Base-by-base conservation (phyloP, 2,888 invertebrate genomes). In the Agrotis segetum region DNA sequence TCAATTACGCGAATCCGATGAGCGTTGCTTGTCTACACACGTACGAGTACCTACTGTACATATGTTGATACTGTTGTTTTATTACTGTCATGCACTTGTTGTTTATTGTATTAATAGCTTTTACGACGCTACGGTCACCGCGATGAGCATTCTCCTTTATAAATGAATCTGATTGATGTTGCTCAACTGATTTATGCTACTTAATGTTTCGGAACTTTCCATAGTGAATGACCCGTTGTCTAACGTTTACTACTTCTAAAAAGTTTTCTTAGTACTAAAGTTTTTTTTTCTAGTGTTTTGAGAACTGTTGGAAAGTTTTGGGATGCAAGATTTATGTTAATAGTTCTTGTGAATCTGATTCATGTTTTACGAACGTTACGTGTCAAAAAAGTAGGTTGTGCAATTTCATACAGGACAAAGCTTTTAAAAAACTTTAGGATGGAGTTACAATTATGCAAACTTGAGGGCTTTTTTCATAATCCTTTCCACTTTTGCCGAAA, bases 1-100 rank as follows among this genome's bases (percentile, higher is more conserved):
- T 89, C 87, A 86, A 87, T 92, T 85, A 80, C 67, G 80, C 77
- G 85, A 88, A 85, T 87, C 74, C 77, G 78, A 85, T 85, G 67
- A 75, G 68, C 24, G 44, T 78, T 71, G 80, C 83, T 84, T 77
- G 81, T 68, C 72, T 61, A 79, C 87, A 86, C 87, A 89, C 89
- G 89, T 89, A 77, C 81, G 65, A 67, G 64, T 71, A 72, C 55
- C 60, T 62, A 70, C 78, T 77, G 74, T 79, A 47, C 49, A 21
- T 47, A 73, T 65, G 68, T 67, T 72, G 63, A 74, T 87, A 89
- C 89, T 89, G 88, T 89, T 89, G 85, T 56, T 83, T 85, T 83
- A 81, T 77, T 82, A 63, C 79, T 61, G 66, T 74, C 72, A 76
- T 78, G 76, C 80, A 79, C 52, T 79, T 79, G 67, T 82, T 78